Base-by-base conservation (phyloP, 2,888 invertebrate genomes). In the Meghimatium bilineatum region DNA sequence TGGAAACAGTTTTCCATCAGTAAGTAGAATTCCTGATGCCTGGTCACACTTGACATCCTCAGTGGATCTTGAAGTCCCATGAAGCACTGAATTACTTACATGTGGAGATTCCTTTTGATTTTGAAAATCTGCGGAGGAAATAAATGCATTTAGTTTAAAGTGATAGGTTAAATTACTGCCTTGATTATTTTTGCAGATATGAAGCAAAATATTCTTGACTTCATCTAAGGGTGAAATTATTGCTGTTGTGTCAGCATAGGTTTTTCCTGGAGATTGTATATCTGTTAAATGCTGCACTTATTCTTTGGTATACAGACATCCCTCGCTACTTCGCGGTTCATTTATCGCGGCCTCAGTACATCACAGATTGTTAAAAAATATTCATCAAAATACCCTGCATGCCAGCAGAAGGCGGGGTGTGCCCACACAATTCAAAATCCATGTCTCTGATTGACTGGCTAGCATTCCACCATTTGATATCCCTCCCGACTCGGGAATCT, bases 1-100 rank as follows among this genome's bases (percentile, higher is more conserved):
- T 52, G 49, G 74, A 52, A 74, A 74, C 23, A 74, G 32, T 52
- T 74, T 74, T 6, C 52, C 74, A 74, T 8, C 8, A 52, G 29
- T 5, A 32, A 20, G 8, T 20, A n/a, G 5, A 52, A 10, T 32
- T 52, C 23, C 52, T 32, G 74, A 74, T 8, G 32, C 32, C 29
- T 32, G 52, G 52, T 34, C 74, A 14, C 29, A 52, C 17, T 32
- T 49, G 34, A 74, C 26, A 38, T 38, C 38, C 38, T 23, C 36
- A 26, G 38, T 23, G 8, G 26, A 3, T 29, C 14, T 74, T 3
- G 52, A n/a, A 34, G 74, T 52, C 20, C 1, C 32, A 17, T 32
- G 29, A 52, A 52, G 29, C 32, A n/a, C n/a, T 6, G 78, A 44
- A 67, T 66, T 36, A 17, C 32, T 26, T 44, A 5, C 12, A 36